phyloP scores from a whole-genome alignment of 92 coral and sea anemone genomes.

The Ricordea florida region DNA sequence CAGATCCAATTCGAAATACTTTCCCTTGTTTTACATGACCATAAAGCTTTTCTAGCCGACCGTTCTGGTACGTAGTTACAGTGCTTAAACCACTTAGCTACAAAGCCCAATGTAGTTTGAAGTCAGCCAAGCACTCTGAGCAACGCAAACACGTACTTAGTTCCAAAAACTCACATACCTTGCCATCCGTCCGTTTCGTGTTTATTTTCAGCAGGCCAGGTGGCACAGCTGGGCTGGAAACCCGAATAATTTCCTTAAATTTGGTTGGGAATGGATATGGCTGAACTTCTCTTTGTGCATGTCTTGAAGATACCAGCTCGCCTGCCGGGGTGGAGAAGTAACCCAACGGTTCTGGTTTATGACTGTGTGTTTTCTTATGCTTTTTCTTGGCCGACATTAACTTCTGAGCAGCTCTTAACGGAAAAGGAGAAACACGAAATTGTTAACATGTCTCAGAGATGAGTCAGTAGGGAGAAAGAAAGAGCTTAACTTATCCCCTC shows the following conservation, averaged over 20 bases:
- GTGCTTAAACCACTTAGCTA: no score
- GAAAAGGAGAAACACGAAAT: no score
- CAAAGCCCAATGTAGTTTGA: no score
- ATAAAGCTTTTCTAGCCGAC: no score
- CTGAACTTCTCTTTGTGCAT: conserved; percentile 69
- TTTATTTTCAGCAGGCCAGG: conserved; percentile 87
- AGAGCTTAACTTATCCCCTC: no score
- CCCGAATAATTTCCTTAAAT: conserved; percentile 79
- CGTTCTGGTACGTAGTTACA: no score
- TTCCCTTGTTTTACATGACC: no score
- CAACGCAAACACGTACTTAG: no score
- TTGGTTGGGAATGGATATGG: conserved; percentile 95
- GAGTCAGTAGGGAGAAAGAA: no score
- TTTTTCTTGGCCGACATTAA: conserved; percentile 87
- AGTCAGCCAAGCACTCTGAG: no score
- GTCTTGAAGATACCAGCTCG: conserved; percentile 44
- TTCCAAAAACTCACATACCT: conserved; percentile 47
- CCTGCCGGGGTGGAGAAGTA: conserved; percentile 44
- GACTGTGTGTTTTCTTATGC: conserved; percentile 70
- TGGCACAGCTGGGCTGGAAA: conserved; percentile 88
- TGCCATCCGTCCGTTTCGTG: conserved; percentile 93
- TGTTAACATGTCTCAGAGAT: no score
- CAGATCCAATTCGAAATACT: background rate
- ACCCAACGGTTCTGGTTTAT: conserved; percentile 32
- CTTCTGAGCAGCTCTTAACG: conserved; percentile 91